Conservation (phyloP, 2,888 invertebrate species). For the Esperia sulphurella region DNA sequence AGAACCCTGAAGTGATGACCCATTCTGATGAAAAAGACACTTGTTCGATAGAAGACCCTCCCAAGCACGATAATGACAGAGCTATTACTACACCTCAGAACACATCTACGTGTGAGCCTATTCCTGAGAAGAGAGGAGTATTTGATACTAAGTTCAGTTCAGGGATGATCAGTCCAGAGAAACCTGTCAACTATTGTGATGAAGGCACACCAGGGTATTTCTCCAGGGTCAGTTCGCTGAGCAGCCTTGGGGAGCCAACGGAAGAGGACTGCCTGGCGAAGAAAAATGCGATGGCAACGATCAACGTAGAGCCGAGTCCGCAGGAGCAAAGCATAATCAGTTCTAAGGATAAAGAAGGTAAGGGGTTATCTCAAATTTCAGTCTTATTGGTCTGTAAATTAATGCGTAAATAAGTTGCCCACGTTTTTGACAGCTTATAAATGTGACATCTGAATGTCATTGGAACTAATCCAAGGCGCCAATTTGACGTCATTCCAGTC, state of each 20-base stretch:
- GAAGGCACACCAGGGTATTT: constrained; percentile 92
- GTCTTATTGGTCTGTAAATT: background rate
- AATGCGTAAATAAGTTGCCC: no score
- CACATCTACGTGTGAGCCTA: constrained; percentile 31
- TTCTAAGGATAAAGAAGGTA: constrained; percentile 71
- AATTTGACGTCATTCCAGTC: background rate
- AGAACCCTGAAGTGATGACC: constrained; percentile 67
- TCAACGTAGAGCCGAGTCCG: constrained; percentile 53
- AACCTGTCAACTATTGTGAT: constrained; percentile 90
- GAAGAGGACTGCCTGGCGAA: constrained; percentile 66
- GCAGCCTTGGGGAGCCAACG: constrained; percentile 78
- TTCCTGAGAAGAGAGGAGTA: constrained; percentile 47
- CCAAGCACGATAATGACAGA: constrained; percentile 66
- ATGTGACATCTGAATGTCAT: background rate
- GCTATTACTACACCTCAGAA: constrained; percentile 52
- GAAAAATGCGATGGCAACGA: constrained; percentile 67
- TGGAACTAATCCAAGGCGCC: background rate
- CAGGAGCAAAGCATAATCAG: constrained; percentile 48
- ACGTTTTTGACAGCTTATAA: no score
- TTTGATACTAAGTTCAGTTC: constrained; percentile 81
- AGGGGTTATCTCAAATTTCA: constrained; percentile 5
- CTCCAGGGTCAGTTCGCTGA: constrained; percentile 82
- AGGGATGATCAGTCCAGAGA: constrained; percentile 87
- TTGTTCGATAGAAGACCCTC: constrained; percentile 70
- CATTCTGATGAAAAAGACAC: constrained; percentile 74